Conservation (phyloP, 92 coral and sea anemone genomes). For the Muricea muricata region DNA sequence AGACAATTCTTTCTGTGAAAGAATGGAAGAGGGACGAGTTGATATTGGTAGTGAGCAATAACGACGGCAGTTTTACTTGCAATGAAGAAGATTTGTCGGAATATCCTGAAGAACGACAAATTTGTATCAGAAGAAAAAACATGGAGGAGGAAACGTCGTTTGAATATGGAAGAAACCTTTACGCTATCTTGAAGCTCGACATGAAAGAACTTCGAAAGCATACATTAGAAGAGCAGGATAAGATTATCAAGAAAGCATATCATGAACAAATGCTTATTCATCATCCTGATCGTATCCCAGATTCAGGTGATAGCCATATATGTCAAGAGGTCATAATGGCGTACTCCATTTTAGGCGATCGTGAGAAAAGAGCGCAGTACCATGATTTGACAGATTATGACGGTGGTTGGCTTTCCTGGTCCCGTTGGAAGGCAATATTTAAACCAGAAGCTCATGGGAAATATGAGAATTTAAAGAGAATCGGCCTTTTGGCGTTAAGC, state of each 20-base stretch:
- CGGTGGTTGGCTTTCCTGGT: constrained; percentile 1
- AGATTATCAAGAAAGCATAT: no score
- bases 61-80: not conserved
- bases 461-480: not conserved
- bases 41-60: not conserved
- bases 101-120: no score
- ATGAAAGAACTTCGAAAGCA: no score
- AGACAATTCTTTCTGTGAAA: not conserved
- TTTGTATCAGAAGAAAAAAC: no score
- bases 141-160: no score
- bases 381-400: constrained; percentile 20
- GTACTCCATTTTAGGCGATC: constrained; percentile 20
- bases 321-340: no score
- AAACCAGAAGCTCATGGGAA: no score
- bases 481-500: constrained; percentile 3
- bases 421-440: no score
- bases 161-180: no score
- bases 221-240: no score
- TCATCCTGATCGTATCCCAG: constrained; percentile 34
- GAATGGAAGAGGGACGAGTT: constrained; percentile 7
- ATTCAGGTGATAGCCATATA: not conserved
- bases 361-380: constrained; percentile 28
- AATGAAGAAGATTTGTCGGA: no score
- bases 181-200: no score
- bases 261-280: constrained; percentile 18